Conservation (phyloP, 2,113 vertebrate genomes). For the Macrotis lagotis region DNA sequence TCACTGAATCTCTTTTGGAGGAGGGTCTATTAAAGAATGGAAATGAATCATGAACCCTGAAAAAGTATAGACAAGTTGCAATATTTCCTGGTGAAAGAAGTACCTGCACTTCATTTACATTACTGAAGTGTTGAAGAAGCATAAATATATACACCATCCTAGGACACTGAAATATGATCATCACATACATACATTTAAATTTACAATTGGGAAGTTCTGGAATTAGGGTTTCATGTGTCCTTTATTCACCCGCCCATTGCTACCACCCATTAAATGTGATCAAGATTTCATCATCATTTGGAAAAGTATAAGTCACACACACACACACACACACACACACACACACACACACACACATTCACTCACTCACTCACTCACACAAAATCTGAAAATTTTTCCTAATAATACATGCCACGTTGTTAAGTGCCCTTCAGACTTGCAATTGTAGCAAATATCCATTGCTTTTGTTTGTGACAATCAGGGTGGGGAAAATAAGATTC, state of each 20-base stretch:
- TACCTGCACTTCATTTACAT: background rate
- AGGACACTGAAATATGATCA: background rate
- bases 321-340: too few species aligned
- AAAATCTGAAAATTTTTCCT: slow-evolving; percentile 41
- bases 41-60: background rate
- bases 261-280: slow-evolving; percentile 40
- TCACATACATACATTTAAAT: background rate
- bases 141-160: background rate
- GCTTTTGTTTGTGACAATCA: slow-evolving; percentile 56
- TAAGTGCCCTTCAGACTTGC: slow-evolving; percentile 19
- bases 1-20: background rate
- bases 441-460: slow-evolving; percentile 53
- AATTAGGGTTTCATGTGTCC: slow-evolving; percentile 19
- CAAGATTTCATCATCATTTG: slow-evolving; percentile 51
- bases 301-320: slow-evolving; percentile 49
- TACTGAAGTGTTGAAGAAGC: background rate
- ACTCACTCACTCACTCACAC: too few species aligned
- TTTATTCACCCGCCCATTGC: background rate
- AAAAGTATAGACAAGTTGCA: background rate
- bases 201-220: background rate
- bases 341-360: too few species aligned
- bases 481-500: slow-evolving; percentile 33
- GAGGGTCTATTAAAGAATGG: background rate
- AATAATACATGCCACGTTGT: slow-evolving; percentile 30
- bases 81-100: background rate